Conservation (phyloP, 1,140 invertebrate genomes). For the Pseudobourletiella spinata region DNA sequence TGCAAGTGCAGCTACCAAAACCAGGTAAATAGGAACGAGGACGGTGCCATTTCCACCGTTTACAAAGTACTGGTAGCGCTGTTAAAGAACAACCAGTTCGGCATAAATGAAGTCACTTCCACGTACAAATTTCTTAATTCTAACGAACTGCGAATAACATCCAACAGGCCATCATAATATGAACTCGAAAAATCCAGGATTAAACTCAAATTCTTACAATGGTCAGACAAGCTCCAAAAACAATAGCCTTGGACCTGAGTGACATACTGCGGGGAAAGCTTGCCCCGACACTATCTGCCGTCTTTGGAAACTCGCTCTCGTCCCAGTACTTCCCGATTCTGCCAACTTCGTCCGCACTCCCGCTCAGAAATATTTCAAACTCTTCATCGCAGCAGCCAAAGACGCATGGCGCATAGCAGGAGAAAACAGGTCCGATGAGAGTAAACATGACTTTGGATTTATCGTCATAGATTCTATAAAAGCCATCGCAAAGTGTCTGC, state of each 20-base stretch:
- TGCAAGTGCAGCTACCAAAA: no score
- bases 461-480: not conserved
- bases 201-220: slow-evolving; percentile 5
- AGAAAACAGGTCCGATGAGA: slow-evolving; percentile 1
- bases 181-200: not conserved
- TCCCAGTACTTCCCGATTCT: not conserved
- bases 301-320: not conserved
- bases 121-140: not conserved
- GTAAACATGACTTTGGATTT: not conserved
- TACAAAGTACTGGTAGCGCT: not conserved
- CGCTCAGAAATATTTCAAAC: slow-evolving; percentile 1
- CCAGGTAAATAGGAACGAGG: not conserved
- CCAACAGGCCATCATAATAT: not conserved
- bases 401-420: not conserved
- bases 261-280: not conserved
- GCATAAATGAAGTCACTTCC: not conserved
- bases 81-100: not conserved
- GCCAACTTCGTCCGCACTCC: not conserved
- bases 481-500: not conserved
- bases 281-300: not conserved
- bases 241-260: not conserved
- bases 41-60: not conserved
- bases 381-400: slow-evolving; percentile 4
- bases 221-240: not conserved
- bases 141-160: not conserved